Evolutionary conservation across 2,888 invertebrate species (phyloP).

Genomic region (Sturmia bella): DNA sequence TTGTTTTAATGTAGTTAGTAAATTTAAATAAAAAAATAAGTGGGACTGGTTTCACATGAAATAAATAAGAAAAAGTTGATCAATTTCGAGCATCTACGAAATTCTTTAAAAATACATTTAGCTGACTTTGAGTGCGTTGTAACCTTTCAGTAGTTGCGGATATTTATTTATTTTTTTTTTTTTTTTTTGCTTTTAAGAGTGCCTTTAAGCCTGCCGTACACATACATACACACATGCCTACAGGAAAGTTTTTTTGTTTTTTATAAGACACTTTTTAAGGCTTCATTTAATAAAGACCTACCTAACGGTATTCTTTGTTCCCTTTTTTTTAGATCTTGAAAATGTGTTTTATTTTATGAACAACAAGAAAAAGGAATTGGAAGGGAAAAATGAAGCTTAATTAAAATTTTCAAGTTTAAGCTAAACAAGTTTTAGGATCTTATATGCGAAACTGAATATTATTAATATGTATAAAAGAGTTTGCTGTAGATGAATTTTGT

Average conservation of each 20-base stretch:
- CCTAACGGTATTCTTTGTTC: conserved; percentile 35
- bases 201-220: neutral
- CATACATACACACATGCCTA: no score
- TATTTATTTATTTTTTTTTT: neutral
- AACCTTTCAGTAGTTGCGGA: neutral
- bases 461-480: no score
- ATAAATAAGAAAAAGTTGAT: neutral
- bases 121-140: neutral
- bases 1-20: no score
- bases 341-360: no score
- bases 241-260: neutral
- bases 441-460: neutral
- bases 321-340: neutral
- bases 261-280: conserved; percentile 31
- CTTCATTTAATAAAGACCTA: conserved; percentile 24
- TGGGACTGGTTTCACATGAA: neutral
- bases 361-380: no score
- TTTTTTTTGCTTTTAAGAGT: neutral
- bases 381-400: no score
- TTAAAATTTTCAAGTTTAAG: no score
- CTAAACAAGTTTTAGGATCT: no score
- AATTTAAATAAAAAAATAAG: neutral
- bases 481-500: no score
- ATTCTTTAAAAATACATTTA: neutral
- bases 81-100: neutral